Conservation (phyloP, 2,113 vertebrate species). For the Oplegnathus fasciatus region DNA sequence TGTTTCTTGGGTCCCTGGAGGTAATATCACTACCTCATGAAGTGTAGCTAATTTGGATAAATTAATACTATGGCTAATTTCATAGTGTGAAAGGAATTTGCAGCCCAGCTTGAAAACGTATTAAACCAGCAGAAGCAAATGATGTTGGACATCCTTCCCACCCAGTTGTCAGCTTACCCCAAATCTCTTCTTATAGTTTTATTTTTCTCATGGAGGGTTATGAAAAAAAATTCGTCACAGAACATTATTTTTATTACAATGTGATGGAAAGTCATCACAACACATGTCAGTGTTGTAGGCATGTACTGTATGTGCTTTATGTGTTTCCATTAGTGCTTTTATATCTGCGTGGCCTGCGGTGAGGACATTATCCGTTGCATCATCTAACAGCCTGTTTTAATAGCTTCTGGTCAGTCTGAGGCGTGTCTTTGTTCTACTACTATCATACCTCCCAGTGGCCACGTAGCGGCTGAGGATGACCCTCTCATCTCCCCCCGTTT, state of each 20-base stretch:
- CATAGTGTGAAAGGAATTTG: conserved; percentile 37
- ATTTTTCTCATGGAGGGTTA: conserved; percentile 22
- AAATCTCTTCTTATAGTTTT: conserved; percentile 35
- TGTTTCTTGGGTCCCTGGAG: not conserved
- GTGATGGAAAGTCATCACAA: conserved; percentile 3
- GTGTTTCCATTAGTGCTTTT: conserved; percentile 20
- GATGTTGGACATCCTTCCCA: conserved; percentile 21
- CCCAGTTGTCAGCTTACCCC: conserved; percentile 19
- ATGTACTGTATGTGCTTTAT: conserved; percentile 20
- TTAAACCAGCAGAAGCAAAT: conserved; percentile 32
- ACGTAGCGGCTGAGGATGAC: conserved; percentile 5
- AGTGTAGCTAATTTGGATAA: not conserved
- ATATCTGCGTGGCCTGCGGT: conserved; percentile 9
- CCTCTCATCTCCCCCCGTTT: conserved; percentile 33
- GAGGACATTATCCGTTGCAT: conserved; percentile 10
- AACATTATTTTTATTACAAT: conserved; percentile 20
- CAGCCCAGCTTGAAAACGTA: conserved; percentile 36
- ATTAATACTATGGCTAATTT: not conserved
- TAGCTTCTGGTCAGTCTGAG: conserved; percentile 21
- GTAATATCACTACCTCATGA: not conserved
- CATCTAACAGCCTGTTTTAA: conserved; percentile 31
- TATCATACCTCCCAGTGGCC: conserved; percentile 19
- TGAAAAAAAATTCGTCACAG: conserved; percentile 46
- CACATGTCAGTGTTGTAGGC: not conserved
- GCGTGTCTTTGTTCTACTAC: not conserved